phyloP scores from a whole-genome alignment of 2,797 vertebrate species.

The Ciconia nigra region DNA sequence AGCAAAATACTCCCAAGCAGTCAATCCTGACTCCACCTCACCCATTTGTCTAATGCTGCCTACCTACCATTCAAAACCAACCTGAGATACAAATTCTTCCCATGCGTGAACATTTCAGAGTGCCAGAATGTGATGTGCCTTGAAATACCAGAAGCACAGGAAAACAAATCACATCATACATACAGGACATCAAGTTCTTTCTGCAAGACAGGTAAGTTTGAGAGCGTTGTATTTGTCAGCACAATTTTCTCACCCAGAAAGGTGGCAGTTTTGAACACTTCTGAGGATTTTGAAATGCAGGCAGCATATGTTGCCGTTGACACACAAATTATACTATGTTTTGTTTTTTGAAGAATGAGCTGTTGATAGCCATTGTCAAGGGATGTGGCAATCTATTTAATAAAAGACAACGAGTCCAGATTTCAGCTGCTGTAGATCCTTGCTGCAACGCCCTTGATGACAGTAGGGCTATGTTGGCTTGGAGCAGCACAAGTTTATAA shows the following conservation, averaged over 20 bases:
- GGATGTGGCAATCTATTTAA: not conserved
- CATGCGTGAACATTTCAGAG: accelerated
- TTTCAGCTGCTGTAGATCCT: not conserved
- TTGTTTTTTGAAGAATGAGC: not conserved
- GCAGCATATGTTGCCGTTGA: not conserved
- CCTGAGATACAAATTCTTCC: not conserved
- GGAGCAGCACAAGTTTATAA: not conserved
- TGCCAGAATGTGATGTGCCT: not conserved
- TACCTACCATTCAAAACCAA: not conserved
- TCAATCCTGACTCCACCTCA: not conserved
- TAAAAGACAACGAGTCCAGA: not conserved
- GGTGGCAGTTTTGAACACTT: not conserved
- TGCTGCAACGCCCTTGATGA: not conserved
- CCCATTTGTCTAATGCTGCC: not conserved
- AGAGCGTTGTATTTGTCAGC: not conserved
- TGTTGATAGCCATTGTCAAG: not conserved
- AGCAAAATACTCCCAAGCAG: not conserved
- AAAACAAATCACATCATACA: not conserved
- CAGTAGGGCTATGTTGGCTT: not conserved
- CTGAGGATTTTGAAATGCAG: not conserved
- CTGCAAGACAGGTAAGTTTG: not conserved
- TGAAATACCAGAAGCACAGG: not conserved
- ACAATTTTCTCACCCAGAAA: not conserved
- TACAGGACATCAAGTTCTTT: not conserved
- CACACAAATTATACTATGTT: not conserved